phyloP scores from a whole-genome alignment of 2,797 vertebrate genomes.

The Myotis pilosus region DNA sequence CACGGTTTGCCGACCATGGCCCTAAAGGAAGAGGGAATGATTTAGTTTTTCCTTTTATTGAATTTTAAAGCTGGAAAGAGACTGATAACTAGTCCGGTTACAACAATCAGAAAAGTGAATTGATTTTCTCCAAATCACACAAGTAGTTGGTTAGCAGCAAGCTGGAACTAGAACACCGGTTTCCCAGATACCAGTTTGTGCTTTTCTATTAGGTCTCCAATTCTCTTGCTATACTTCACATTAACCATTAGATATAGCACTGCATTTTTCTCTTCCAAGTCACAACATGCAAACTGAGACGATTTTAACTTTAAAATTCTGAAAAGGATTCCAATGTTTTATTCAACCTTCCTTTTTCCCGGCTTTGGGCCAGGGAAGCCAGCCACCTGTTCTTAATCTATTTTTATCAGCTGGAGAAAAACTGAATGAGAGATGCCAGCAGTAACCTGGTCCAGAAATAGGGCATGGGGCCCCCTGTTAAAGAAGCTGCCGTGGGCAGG shows the following conservation, averaged over 20 bases:
- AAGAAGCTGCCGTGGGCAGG: neutral
- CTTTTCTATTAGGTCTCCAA: neutral
- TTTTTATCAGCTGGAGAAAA: slow-evolving; percentile 48
- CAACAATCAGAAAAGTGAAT: neutral
- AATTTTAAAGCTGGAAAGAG: neutral
- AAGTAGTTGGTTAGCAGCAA: neutral
- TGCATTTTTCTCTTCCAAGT: slow-evolving; percentile 5
- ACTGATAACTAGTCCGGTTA: neutral
- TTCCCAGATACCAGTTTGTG: neutral
- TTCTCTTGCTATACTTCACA: neutral
- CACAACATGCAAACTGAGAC: neutral
- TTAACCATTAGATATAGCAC: neutral
- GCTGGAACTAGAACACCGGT: neutral
- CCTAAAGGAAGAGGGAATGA: neutral
- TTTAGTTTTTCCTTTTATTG: neutral
- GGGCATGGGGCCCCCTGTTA: neutral
- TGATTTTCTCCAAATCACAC: neutral
- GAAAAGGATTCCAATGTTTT: slow-evolving; percentile 27
- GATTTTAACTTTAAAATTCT: slow-evolving; percentile 56
- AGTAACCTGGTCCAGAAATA: slow-evolving; percentile 29
- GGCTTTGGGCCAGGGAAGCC: slow-evolving; percentile 10
- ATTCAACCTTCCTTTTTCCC: slow-evolving; percentile 7
- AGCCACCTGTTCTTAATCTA: slow-evolving; percentile 48
- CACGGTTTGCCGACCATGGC: too few species aligned
- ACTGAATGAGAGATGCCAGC: slow-evolving; percentile 5